Evolutionary conservation across 2,113 vertebrate species (phyloP), one percentile per base, ranked within the genome.

Genomic region (Polypterus bichir): DNA sequence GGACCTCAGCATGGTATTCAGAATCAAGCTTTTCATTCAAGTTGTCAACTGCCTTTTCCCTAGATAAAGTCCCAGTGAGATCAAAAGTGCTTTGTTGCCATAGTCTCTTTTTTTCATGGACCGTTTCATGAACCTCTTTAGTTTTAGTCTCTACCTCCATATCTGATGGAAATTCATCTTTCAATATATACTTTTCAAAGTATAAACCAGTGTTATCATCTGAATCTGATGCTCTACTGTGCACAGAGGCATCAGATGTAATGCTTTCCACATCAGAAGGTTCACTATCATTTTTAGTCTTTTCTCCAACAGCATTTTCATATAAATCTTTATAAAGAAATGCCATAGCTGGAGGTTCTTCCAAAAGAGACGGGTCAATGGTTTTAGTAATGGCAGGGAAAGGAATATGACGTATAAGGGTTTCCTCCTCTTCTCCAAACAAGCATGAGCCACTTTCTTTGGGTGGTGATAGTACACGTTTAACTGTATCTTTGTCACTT

Each of bases 291-390:
- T 83, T 81, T 64, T 77, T 91, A 67, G 68, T 77, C 51, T 80
- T 81, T 72, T 88, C 83, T 65, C 88, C 89, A 9, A 79, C 53
- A 59, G 87, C 86, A 65, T 92, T 87, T 64, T 91, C 89, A 46
- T 94, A 97, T 49, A 97, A 87, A 70, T 97, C 93, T 51, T 87
- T 83, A 69, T 97, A 94, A 62, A 93, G 83, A 80, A 96, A 97
- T 0, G 89, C 86, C 65, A 94, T 81, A 68, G 93, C 92, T 6
- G 91, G 85, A 61, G 91, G 90, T 59, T 96, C 90, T 57, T 94
- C 91, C 59, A 95, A 74, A 61, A 94, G 83, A 60, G 90, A 87
- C 1, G 75, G 91, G 62, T 93, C 89, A 55, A 91, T 75, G 47
- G 86, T 80, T 71, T 90, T 89, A 45, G 85, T 76, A n/a, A 89